Base-by-base conservation (phyloP, 2,113 vertebrate genomes). In the Prionailurus bengalensis region DNA sequence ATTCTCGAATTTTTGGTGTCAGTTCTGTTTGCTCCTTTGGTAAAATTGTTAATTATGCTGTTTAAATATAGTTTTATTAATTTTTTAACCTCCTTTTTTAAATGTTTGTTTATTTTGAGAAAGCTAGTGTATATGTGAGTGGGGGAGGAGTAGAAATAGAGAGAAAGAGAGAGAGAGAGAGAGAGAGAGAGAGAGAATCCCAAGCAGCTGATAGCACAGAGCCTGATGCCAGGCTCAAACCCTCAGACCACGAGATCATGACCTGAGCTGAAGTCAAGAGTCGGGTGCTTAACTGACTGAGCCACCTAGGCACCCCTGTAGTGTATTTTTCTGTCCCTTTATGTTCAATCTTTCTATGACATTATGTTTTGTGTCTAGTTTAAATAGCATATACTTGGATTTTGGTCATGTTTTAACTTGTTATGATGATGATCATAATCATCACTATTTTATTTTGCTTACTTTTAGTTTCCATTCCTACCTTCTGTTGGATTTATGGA, bases 401-500 rank as follows among this genome's bases (percentile, higher is more conserved):
- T 95, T 83, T 92, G 21, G 81, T 68, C 85, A 74, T 58, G 45
- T 70, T 90, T 89, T 85, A 86, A 78, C 42, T 48, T 88, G 55
- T 71, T 15, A 51, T 79, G 39, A 58, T 58, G 55, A 63, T 70
- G 39, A n/a, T 45, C 45, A 45, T 45, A 15, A 39, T 31, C 1
- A 58, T 76, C 14, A 33, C 33, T 31, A 16, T 68, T 82, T 73
- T 51, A 73, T 63, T 82, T 81, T 81, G 31, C 23, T 79, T 82
- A 63, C 48, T 63, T 89, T 94, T 39, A 71, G 33, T 16, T 71
- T 51, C 65, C 58, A 63, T 31, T 89, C 17, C 39, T 73, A 55
- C 25, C 74, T 91, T 45, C 21, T 31, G 68, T 87, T 53, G 42
- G 10, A 36, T 36, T 87, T 21, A 51, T 15, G 53, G 33, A 29